Conservation (phyloP, 2,888 invertebrate genomes). For the Troides helena region DNA sequence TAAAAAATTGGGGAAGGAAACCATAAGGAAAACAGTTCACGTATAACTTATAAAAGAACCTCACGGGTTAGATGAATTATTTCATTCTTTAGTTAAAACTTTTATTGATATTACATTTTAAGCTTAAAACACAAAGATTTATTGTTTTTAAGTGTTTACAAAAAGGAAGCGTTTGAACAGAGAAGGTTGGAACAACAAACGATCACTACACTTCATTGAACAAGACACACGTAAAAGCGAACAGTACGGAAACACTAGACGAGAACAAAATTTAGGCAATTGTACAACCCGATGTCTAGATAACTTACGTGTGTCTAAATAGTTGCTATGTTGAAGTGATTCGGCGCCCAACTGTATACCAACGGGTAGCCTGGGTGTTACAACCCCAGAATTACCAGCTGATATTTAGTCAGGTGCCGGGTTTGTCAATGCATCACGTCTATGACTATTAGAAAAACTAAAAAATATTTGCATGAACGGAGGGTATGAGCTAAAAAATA, state of each 20-base stretch:
- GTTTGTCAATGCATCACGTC: conserved; percentile 26
- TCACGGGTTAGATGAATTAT: too few species aligned
- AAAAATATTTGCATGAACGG: too few species aligned
- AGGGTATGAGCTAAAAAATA: too few species aligned
- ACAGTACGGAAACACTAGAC: conserved; percentile 34
- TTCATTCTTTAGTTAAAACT: too few species aligned
- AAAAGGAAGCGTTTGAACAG: conserved; percentile 12
- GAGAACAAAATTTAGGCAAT: conserved; percentile 33
- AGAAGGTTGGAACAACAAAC: conserved; percentile 16
- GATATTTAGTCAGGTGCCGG: conserved; percentile 88
- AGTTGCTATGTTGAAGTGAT: conserved; percentile 39
- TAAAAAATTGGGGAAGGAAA: too few species aligned
- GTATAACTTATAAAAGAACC: too few species aligned
- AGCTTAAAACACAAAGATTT: too few species aligned
- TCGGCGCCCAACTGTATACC: conserved; percentile 83
- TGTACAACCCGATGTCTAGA: conserved; percentile 35
- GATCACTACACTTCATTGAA: conserved; percentile 30
- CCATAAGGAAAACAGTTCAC: too few species aligned
- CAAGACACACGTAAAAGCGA: conserved; percentile 48
- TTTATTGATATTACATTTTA: too few species aligned
- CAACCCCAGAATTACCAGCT: conserved; percentile 98
- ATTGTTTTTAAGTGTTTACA: conserved; percentile 1
- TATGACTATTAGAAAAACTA: conserved; percentile 22
- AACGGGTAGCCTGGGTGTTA: conserved; percentile 91
- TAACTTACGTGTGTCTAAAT: conserved; percentile 64